Base-by-base conservation (phyloP, 2,888 invertebrate genomes). In the Platypus cylindrus region DNA sequence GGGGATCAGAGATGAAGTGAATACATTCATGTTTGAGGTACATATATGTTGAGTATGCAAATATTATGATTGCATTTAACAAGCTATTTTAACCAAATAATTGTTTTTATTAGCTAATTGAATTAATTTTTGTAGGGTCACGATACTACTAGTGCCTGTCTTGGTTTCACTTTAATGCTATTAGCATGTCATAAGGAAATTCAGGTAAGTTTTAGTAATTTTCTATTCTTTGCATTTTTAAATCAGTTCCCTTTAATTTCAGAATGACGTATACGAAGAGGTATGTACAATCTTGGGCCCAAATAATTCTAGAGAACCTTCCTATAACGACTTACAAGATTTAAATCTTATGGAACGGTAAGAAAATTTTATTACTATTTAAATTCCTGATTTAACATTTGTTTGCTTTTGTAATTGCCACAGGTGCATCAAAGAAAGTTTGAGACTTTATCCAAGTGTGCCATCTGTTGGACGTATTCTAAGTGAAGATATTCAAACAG, bases 1-100 rank as follows among this genome's bases (percentile, higher is more conserved):
- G 31, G 72, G 70, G 2, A 68, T 74, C 0, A 64, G 68, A 44
- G 73, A 73, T 49, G 73, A 73, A 58, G 73, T 74, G 2, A 72
- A 73, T 40, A 73, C 73, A 0, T 73, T 74, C 36, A 71, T 73
- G 68, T 53, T 54, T 39, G 53, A 50, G 44, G 52, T 49, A 36
- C 26, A 11, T 18, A 13, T 3, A 3, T 29, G 5, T 15, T 29
- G 17, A 16, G 11, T 29, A 29, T 29, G n/a, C n/a, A n/a, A n/a
- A n/a, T n/a, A n/a, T n/a, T n/a, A n/a, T n/a, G n/a, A n/a, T n/a
- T n/a, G n/a, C n/a, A n/a, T n/a, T n/a, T n/a, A n/a, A n/a, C n/a
- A n/a, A n/a, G n/a, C n/a, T n/a, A n/a, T n/a, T n/a, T 3, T 27
- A 3, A 5, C n/a, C 12, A 13, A 7, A 9, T 20, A 7, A 20